Conservation (phyloP, 2,797 vertebrate species). For the Phrynocephalus vlangalii region DNA sequence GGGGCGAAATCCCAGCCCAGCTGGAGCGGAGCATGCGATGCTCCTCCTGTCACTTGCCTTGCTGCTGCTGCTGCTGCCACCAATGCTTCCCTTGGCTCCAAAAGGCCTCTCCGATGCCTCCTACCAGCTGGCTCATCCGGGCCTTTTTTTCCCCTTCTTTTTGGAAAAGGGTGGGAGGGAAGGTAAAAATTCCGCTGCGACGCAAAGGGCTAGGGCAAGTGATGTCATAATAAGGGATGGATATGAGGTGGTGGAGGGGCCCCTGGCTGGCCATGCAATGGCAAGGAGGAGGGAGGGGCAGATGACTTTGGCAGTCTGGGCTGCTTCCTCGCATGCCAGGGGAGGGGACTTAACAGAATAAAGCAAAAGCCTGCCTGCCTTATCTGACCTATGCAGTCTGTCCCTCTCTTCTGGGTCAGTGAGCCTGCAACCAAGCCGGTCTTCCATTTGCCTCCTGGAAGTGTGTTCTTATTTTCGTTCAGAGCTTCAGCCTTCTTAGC, state of each 20-base stretch:
- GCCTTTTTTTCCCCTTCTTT: background rate
- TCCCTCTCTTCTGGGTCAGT: background rate
- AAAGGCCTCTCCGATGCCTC: too few species aligned
- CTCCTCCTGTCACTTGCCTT: background rate
- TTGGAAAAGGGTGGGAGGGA: background rate
- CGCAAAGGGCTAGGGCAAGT: constrained; percentile 39
- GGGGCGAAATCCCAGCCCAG: constrained; percentile 4
- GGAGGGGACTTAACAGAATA: background rate
- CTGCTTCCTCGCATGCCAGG: background rate
- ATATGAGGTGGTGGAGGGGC: constrained; percentile 49
- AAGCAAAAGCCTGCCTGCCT: background rate
- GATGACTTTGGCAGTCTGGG: background rate
- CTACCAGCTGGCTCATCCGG: background rate
- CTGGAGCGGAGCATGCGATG: background rate
- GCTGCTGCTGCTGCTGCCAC: background rate
- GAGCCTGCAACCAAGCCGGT: background rate
- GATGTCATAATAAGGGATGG: constrained; percentile 63
- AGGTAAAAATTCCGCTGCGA: background rate
- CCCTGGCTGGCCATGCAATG: constrained; percentile 63
- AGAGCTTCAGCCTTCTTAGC: background rate
- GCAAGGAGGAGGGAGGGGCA: constrained; percentile 35
- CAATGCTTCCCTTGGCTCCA: background rate
- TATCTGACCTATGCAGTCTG: background rate
- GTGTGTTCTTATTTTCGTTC: too few species aligned
- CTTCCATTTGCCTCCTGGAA: background rate